These are phyloP conservation scores for Heterocephalus glaber DNA, from an alignment of 2,113 vertebrate species.

Conservation along the genomic window DNA sequence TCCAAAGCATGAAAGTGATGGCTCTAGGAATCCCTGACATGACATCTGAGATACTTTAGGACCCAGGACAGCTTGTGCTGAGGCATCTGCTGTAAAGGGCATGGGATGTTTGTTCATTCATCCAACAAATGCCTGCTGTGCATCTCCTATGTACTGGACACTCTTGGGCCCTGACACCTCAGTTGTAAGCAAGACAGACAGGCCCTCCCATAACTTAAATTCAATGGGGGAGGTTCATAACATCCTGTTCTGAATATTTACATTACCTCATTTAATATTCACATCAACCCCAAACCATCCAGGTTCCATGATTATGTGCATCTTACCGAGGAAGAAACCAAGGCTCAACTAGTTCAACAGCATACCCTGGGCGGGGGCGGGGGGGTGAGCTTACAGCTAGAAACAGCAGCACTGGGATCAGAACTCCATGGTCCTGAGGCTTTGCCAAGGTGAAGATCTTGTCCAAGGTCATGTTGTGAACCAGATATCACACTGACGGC, in stretches of 20 bases:
- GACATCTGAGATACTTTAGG: not conserved
- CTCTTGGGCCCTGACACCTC: not conserved
- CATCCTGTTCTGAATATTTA: not conserved
- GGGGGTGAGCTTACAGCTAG: rapidly evolving
- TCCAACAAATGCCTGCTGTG: not conserved
- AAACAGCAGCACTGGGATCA: not conserved
- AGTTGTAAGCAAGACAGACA: not conserved
- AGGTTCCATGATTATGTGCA: no score
- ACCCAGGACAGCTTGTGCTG: no score
- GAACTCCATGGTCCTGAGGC: not conserved
- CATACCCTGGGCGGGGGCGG: rapidly evolving
- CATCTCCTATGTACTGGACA: rapidly evolving
- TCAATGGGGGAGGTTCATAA: rapidly evolving
- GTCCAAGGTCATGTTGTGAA: not conserved
- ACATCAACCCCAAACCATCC: not conserved
- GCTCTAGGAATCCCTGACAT: not conserved
- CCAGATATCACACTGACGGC: not conserved
- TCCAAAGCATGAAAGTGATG: not conserved
- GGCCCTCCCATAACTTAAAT: not conserved
- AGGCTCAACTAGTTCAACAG: not conserved
- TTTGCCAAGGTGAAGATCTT: not conserved
- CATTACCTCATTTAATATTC: not conserved
- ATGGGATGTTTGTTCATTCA: rapidly evolving
- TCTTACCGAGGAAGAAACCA: not conserved
- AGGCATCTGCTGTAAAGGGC: no score